A percentile compares a stretch with the other conserved stretches of the same genome.
These are phyloP conservation scores for Leptoteleia sp. DNA, from an alignment of 1,140 invertebrate species.

Conservation along the genomic window DNA sequence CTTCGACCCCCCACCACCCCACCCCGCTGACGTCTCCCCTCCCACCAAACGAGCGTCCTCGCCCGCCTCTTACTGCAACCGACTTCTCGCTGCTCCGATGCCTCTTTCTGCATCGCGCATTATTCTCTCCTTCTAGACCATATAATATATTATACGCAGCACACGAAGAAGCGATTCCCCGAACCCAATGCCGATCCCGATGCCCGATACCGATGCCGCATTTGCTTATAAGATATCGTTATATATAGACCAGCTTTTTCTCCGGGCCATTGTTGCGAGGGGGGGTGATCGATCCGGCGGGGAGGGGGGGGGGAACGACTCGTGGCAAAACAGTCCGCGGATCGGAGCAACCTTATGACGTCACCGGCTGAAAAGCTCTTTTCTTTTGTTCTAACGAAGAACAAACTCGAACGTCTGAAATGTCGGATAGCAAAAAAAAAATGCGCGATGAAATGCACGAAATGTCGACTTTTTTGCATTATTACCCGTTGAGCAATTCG, in stretches of 20 bases:
- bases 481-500: too few relatives aligned
- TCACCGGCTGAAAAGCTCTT: slow-evolving; percentile 6
- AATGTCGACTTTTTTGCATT: too few relatives aligned
- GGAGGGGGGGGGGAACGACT: too few relatives aligned
- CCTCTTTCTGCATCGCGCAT: slow-evolving; percentile 61
- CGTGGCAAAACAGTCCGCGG: too few relatives aligned
- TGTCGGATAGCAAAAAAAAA: too few relatives aligned
- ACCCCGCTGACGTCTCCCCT: background rate
- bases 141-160: slow-evolving; percentile 48
- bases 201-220: slow-evolving; percentile 39
- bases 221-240: slow-evolving; percentile 41
- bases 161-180: slow-evolving; percentile 32
- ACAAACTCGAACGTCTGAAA: too few relatives aligned
- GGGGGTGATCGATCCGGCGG: slow-evolving; percentile 12
- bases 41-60: slow-evolving; percentile 28
- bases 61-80: slow-evolving; percentile 45
- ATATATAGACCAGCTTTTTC: slow-evolving; percentile 22
- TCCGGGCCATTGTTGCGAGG: slow-evolving; percentile 6
- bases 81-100: slow-evolving; percentile 55
- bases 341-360: background rate
- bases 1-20: too few relatives aligned
- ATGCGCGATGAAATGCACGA: too few relatives aligned
- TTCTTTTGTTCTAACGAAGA: slow-evolving; percentile 4
- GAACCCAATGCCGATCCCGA: slow-evolving; percentile 36
- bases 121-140: slow-evolving; percentile 63